Evolutionary conservation across 23 tunicate species (phyloP).

Genomic region (Oikopleura vanhoeffeni): DNA sequence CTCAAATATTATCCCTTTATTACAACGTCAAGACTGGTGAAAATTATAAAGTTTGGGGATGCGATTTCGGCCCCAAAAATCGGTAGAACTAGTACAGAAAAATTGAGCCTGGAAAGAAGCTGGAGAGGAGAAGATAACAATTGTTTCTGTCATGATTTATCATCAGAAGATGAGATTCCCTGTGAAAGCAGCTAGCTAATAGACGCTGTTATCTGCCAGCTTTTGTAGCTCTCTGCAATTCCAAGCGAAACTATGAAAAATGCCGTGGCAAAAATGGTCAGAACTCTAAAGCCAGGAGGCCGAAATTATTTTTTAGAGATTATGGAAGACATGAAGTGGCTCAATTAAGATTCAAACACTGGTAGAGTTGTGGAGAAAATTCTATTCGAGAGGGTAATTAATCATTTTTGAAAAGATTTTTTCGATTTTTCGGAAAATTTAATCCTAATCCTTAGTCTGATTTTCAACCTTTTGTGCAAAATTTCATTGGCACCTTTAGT

Average conservation of each 20-base stretch:
- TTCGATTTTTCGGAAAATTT: too few relatives aligned
- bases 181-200: constrained; percentile 36
- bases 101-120: too few relatives aligned
- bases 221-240: constrained; percentile 78
- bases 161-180: too few relatives aligned
- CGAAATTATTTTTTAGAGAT: constrained; percentile 58
- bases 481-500: too few relatives aligned
- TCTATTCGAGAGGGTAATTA: constrained; percentile 45
- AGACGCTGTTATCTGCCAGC: constrained; percentile 58
- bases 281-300: constrained; percentile 63
- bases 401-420: too few relatives aligned
- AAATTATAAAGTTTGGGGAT: constrained; percentile 54
- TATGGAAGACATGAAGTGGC: constrained; percentile 98
- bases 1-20: constrained; percentile 67
- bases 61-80: constrained; percentile 65
- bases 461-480: too few relatives aligned
- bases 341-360: constrained; percentile 64
- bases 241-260: constrained; percentile 29
- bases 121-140: too few relatives aligned
- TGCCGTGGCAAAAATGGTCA: constrained; percentile 34
- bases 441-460: too few relatives aligned
- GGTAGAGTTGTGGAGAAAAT: constrained; percentile 41
- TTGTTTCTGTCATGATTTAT: too few relatives aligned
- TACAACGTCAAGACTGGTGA: constrained; percentile 26
- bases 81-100: too few relatives aligned